Percentiles rank a stretch among this genome's conserved stretches.
These are phyloP conservation scores for Antheraea assamensis DNA, from an alignment of 2,888 invertebrate species.

Conservation along the genomic window DNA sequence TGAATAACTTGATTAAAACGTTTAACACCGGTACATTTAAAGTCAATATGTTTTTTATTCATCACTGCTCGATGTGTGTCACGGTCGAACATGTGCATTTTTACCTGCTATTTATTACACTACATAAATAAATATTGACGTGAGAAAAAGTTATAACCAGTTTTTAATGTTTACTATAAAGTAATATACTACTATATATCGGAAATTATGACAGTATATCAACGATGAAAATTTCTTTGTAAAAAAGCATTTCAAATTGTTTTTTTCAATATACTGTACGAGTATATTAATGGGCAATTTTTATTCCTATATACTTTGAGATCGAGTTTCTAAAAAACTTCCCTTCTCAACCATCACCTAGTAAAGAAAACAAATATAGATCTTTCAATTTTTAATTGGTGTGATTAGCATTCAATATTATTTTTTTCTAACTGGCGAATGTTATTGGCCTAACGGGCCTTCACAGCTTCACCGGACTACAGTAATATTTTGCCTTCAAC, in stretches of 20 bases:
- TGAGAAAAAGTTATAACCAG: conserved; percentile 19
- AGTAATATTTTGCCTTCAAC: not conserved
- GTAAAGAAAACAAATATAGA: not conserved
- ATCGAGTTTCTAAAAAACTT: not conserved
- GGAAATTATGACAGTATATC: not conserved
- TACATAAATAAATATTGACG: conserved; percentile 20
- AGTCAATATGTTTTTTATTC: conserved; percentile 19
- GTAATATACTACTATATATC: not conserved
- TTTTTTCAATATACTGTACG: not conserved
- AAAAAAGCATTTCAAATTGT: not conserved
- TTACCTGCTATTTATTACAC: conserved; percentile 20
- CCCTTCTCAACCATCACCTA: not conserved
- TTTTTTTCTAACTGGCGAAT: no score
- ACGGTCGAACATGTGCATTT: conserved; percentile 22
- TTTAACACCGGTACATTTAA: conserved; percentile 15
- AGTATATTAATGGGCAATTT: not conserved
- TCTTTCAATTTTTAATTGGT: no score
- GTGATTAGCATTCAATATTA: not conserved
- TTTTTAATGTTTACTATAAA: conserved; percentile 8
- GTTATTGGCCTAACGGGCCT: no score
- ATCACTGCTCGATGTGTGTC: conserved; percentile 21
- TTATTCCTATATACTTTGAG: not conserved
- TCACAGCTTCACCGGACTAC: no score
- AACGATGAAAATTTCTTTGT: not conserved
- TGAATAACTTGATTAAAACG: conserved; percentile 12